Conservation (phyloP, 2,888 invertebrate genomes). For the Sabellastarte sp. region DNA sequence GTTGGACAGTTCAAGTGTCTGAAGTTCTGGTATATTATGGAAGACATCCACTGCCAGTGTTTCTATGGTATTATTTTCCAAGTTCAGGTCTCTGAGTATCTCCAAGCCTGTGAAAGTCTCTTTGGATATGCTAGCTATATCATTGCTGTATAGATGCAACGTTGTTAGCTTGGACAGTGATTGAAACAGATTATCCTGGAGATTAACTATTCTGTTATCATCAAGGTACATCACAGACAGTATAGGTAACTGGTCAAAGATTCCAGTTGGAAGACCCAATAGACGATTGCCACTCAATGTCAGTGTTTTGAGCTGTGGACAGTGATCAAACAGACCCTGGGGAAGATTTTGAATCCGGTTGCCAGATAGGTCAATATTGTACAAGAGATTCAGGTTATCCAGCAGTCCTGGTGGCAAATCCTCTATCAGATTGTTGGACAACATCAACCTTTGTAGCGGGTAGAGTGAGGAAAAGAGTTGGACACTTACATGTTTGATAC, state of each 20-base stretch:
- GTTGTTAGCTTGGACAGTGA: background rate
- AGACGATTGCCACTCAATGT: background rate
- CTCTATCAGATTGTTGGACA: background rate
- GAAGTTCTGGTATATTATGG: background rate
- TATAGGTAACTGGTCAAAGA: background rate
- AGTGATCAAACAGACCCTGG: background rate
- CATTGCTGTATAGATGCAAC: constrained; percentile 7
- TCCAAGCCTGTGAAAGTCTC: background rate
- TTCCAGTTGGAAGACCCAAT: background rate
- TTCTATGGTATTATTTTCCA: constrained; percentile 2
- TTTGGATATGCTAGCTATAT: background rate
- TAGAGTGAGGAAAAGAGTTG: background rate
- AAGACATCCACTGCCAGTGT: background rate
- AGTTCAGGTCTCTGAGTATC: constrained; percentile 3
- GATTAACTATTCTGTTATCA: background rate
- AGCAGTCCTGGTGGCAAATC: background rate
- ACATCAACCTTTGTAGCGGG: background rate
- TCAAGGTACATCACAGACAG: constrained; percentile 1
- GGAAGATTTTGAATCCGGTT: constrained; percentile 5
- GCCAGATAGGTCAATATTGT: background rate
- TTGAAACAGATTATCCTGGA: background rate
- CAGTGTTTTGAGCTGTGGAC: background rate
- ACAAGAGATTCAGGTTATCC: background rate
- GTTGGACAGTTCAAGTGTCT: constrained; percentile 2
- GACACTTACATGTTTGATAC: background rate